Percentiles rank a stretch among this genome's conserved stretches.
Conservation (phyloP, 1,140 invertebrate genomes). For the Brachionus paranguensis region DNA sequence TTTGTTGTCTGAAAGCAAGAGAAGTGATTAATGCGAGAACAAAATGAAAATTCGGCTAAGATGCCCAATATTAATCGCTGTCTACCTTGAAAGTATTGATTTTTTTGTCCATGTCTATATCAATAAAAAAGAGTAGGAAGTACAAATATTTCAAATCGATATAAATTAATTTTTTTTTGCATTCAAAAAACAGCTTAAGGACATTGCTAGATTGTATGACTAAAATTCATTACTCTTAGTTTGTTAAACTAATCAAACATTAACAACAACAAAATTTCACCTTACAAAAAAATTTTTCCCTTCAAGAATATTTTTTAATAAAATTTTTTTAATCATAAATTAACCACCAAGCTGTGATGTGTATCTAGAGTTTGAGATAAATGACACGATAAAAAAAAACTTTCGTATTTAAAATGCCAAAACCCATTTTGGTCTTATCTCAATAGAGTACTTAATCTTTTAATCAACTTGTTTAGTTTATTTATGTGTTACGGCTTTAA, state of each 20-base stretch:
- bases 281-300: neutral
- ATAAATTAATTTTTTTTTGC: neutral
- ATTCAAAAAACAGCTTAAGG: neutral
- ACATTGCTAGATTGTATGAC: neutral
- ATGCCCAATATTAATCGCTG: neutral
- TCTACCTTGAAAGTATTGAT: constrained; percentile 31
- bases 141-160: neutral
- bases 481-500: neutral
- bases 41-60: neutral
- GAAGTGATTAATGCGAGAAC: constrained; percentile 5
- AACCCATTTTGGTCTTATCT: neutral
- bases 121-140: neutral
- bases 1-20: neutral
- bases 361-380: neutral
- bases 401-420: neutral
- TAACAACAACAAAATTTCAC: neutral
- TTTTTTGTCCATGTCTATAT: neutral
- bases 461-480: neutral
- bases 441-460: neutral
- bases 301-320: neutral
- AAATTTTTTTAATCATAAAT: neutral
- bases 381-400: neutral
- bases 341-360: neutral
- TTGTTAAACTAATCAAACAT: neutral
- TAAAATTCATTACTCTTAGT: neutral